Evolutionary conservation across 2,113 vertebrate species (phyloP).

Genomic region (Oxyruncus cristatus): DNA sequence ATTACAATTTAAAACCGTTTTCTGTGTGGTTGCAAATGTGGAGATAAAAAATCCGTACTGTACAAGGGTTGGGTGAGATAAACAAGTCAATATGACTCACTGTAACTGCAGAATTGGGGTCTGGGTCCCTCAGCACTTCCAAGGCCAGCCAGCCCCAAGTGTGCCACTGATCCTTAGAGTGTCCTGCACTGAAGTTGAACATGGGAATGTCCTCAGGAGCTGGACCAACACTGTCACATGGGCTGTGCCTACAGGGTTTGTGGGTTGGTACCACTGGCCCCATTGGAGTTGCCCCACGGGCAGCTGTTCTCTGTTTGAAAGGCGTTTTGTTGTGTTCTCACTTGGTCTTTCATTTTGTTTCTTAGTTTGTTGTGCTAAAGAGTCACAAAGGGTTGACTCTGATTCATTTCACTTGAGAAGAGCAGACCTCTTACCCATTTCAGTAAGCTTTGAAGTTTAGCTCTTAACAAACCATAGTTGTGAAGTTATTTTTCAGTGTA

Average conservation of each 20-base stretch:
- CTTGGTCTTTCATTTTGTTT: neutral
- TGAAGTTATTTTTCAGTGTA: neutral
- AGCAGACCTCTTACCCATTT: neutral
- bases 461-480: neutral
- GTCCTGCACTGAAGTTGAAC: neutral
- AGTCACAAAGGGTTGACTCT: neutral
- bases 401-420: neutral
- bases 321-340: neutral
- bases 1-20: neutral
- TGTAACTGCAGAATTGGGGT: neutral
- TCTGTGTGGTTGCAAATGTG: neutral
- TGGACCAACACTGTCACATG: neutral
- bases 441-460: neutral
- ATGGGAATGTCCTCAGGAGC: neutral
- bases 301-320: neutral
- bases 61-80: neutral
- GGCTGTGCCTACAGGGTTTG: neutral
- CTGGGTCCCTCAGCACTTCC: neutral
- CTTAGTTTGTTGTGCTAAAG: neutral
- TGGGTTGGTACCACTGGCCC: neutral
- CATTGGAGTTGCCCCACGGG: neutral
- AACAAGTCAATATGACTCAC: conserved; percentile 65
- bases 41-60: conserved; percentile 14
- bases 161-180: neutral
- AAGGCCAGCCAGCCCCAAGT: neutral